A percentile compares a stretch with the other conserved stretches of the same genome.
Conservation (phyloP, 2,113 vertebrate species). For the Parus major region DNA sequence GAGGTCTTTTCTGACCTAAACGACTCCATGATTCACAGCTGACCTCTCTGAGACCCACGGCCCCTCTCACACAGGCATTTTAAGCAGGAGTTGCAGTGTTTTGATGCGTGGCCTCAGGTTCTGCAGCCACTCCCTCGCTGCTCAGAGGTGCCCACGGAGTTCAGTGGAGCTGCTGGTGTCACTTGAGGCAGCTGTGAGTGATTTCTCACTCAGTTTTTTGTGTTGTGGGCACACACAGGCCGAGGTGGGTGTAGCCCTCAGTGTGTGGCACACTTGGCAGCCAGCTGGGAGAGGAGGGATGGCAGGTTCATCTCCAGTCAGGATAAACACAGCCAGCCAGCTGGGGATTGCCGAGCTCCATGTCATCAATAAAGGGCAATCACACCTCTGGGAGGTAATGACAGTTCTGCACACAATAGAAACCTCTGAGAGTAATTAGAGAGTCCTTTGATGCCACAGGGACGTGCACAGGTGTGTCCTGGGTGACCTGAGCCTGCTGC, state of each 20-base stretch:
- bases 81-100: background rate
- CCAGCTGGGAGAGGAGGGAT: background rate
- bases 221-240: background rate
- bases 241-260: background rate
- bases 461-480: background rate
- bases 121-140: background rate
- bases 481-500: background rate
- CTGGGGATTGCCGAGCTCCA: background rate
- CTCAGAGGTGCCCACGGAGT: background rate
- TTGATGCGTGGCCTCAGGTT: fast-evolving
- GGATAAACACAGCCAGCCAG: background rate
- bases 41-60: background rate
- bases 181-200: background rate
- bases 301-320: background rate
- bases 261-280: background rate
- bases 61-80: background rate
- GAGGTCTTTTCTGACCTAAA: background rate
- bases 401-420: background rate
- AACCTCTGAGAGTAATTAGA: constrained; percentile 32
- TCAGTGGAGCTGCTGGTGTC: background rate
- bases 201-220: background rate
- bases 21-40: background rate
- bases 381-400: constrained; percentile 28
- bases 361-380: constrained; percentile 39
- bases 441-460: background rate